Evolutionary conservation across 2,888 invertebrate species (phyloP), one percentile per base, ranked within the genome.

Genomic region (Tineola bisselliella): DNA sequence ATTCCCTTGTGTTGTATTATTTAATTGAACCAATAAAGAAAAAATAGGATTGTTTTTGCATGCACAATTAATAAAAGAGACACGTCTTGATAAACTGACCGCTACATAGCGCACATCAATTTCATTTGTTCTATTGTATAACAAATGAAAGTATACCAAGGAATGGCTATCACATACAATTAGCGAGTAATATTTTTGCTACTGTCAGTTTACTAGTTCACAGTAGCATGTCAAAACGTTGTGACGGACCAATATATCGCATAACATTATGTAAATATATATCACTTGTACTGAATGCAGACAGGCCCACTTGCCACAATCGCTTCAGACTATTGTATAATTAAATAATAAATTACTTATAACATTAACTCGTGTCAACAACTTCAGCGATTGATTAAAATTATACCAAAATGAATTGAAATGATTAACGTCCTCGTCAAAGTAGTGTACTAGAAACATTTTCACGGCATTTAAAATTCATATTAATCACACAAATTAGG

Each of bases 101-200:
- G 38, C 38, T 13, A 17, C 48, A 48, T 8, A 48, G 48, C 48
- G 48, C 6, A 48, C 48, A 48, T 48, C 48, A 48, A n/a, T 3
- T 48, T 4, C 12, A 54, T 25, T 25, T 25, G 31, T 58, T 58
- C 3, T 72, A 71, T 81, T 81, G 79, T 80, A 75, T 79, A 82
- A 82, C 76, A 79, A 75, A 80, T 75, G 81, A 84, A 83, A 84
- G 82, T 79, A 68, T 72, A 70, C 74, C 77, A 70, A 73, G 71
- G 70, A 72, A 73, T 68, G 65, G 67, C 69, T 70, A 75, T 77
- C 74, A 70, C 73, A 69, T 74, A 71, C 76, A 78, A 80, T 80
- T 80, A 83, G 77, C 77, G 75, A 75, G 76, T 71, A 71, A 68
- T 69, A 69, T 76, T 76, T 77, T 75, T 70, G 73, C 65, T 66